These are phyloP conservation scores for Hippotragus niger DNA, from an alignment of 2,113 vertebrate species.

Conservation along the genomic window DNA sequence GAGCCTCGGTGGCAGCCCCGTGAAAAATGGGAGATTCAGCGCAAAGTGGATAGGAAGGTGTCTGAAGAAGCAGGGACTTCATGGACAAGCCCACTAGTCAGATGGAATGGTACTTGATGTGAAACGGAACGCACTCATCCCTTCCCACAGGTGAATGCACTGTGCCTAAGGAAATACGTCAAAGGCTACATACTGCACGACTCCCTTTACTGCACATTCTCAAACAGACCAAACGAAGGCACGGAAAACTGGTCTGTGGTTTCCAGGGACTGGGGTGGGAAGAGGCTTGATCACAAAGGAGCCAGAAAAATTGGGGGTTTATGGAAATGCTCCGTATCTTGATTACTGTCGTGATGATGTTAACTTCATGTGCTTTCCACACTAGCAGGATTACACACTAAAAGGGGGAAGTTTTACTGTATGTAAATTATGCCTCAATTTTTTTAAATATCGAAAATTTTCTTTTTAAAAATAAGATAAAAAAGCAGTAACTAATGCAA, in stretches of 20 bases:
- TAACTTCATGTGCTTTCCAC: background rate
- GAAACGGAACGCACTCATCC: background rate
- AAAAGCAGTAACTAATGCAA: background rate
- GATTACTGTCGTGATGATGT: background rate
- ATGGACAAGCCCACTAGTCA: background rate
- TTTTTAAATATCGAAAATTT: background rate
- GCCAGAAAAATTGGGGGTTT: background rate
- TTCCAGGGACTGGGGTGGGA: background rate
- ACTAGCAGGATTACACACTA: background rate
- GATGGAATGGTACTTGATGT: background rate
- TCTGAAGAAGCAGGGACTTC: background rate
- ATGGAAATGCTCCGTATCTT: background rate
- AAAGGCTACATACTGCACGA: accelerated
- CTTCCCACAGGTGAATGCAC: background rate
- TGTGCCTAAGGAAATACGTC: background rate
- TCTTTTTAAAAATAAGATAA: background rate
- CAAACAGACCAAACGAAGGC: background rate
- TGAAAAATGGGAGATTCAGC: background rate
- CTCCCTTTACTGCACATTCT: background rate
- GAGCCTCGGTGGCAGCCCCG: background rate
- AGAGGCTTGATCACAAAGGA: background rate
- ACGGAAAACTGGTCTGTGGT: background rate
- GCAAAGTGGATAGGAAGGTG: background rate
- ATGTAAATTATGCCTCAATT: background rate
- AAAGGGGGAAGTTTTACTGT: background rate